Percentiles rank a stretch among this genome's conserved stretches.
Evolutionary conservation across 2,113 vertebrate genomes (phyloP).

Genomic region (Canis aureus): DNA sequence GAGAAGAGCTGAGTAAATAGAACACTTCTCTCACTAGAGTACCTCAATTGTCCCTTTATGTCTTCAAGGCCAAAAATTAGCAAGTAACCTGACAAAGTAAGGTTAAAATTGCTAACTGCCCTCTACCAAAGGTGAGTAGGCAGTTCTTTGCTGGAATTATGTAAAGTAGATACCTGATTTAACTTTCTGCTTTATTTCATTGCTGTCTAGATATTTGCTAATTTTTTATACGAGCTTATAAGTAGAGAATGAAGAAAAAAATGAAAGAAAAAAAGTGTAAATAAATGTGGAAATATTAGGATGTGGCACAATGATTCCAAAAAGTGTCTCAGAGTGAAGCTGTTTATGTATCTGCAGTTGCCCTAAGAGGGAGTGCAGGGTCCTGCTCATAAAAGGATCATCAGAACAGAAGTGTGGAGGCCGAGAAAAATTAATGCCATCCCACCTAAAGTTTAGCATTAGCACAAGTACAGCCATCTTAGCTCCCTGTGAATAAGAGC

Average conservation of each 20-base stretch:
- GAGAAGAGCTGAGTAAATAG: slow-evolving; percentile 39
- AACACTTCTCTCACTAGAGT: neutral
- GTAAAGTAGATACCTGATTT: neutral
- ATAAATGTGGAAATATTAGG: slow-evolving; percentile 27
- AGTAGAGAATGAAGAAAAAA: neutral
- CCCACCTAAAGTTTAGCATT: too few species aligned
- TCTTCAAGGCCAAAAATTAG: slow-evolving; percentile 30
- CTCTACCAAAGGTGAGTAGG: neutral
- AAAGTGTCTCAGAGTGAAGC: neutral
- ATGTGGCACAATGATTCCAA: slow-evolving; percentile 35
- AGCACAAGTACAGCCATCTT: too few species aligned
- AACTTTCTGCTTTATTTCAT: slow-evolving; percentile 2
- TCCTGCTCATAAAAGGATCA: neutral
- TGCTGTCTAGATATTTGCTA: neutral
- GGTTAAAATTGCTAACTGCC: neutral
- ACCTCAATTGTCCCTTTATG: neutral
- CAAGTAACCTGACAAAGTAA: slow-evolving; percentile 7
- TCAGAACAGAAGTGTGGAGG: neutral
- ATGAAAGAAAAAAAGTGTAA: neutral
- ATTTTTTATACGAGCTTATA: neutral
- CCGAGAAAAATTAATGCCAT: too few species aligned
- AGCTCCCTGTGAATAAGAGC: too few species aligned
- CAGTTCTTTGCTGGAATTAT: slow-evolving; percentile 21
- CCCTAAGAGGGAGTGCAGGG: neutral
- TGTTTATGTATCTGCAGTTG: neutral